Evolutionary conservation across 2,797 vertebrate species (phyloP).

Genomic region (Meda fulgida): DNA sequence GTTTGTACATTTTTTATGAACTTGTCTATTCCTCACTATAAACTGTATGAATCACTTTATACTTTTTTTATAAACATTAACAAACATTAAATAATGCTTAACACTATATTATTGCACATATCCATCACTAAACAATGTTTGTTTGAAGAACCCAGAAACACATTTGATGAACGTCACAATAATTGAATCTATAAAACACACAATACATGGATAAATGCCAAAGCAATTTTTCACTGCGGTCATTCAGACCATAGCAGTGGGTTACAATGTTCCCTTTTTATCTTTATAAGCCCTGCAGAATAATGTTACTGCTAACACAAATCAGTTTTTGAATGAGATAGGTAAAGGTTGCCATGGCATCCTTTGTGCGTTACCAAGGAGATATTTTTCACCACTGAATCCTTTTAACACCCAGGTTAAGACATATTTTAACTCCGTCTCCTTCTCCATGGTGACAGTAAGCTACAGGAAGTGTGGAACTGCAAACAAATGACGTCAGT

Average conservation of each 20-base stretch:
- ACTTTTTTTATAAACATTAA: not conserved
- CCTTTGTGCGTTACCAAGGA: constrained; percentile 58
- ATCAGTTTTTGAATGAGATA: constrained; percentile 30
- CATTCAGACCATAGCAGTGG: constrained; percentile 19
- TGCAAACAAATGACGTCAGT: constrained; percentile 21
- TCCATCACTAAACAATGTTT: not conserved
- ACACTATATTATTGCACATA: not conserved
- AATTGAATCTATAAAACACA: not conserved
- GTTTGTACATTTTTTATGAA: not conserved
- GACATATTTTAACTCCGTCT: constrained; percentile 22
- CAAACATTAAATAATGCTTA: not conserved
- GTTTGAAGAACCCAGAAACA: not conserved
- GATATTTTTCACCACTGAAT: constrained; percentile 48
- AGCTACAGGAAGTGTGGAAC: constrained; percentile 26
- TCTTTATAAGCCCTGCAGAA: not conserved
- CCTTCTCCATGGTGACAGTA: constrained; percentile 38
- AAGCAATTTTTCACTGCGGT: not conserved
- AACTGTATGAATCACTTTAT: not conserved
- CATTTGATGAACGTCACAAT: not conserved
- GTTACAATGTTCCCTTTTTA: not conserved
- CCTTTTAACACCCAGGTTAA: constrained; percentile 50
- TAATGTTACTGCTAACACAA: constrained; percentile 34
- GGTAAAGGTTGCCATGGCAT: constrained; percentile 56
- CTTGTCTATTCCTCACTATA: not conserved
- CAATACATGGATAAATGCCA: constrained; percentile 10